A percentile compares a stretch with the other conserved stretches of the same genome.
These are phyloP conservation scores for Myotis lucifugus DNA, from an alignment of 2,113 vertebrate species.

Conservation along the genomic window DNA sequence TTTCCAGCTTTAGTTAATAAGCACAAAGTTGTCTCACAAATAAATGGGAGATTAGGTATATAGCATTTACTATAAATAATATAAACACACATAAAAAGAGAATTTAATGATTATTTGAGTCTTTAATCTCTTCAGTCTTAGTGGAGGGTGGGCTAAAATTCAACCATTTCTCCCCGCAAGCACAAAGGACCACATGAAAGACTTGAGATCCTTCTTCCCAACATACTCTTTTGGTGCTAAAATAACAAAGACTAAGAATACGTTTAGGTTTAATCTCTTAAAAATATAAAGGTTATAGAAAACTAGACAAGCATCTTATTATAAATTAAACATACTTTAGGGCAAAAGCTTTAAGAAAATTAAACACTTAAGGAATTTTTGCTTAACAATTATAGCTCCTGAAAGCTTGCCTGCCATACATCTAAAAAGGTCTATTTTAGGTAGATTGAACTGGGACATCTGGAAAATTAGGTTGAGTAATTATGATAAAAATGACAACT, in stretches of 20 bases:
- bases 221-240: slow-evolving; percentile 36
- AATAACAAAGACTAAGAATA: slow-evolving; percentile 56
- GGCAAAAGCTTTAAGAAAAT: slow-evolving; percentile 46
- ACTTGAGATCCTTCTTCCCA: not conserved
- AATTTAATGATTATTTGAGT: slow-evolving; percentile 44
- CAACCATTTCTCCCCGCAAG: slow-evolving; percentile 49
- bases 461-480: not conserved
- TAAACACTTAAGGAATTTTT: slow-evolving; percentile 9
- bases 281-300: slow-evolving; percentile 54
- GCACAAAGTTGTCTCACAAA: slow-evolving; percentile 42
- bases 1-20: slow-evolving; percentile 35
- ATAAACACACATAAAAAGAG: slow-evolving; percentile 39
- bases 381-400: not conserved
- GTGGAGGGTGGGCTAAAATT: slow-evolving; percentile 40
- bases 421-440: not conserved
- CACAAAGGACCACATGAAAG: slow-evolving; percentile 54
- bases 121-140: slow-evolving; percentile 60
- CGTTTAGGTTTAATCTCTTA: slow-evolving; percentile 34
- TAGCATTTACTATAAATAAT: slow-evolving; percentile 32
- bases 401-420: not conserved
- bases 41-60: slow-evolving; percentile 51
- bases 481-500: not conserved
- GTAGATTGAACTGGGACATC: not conserved
- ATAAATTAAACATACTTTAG: slow-evolving; percentile 50
- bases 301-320: slow-evolving; percentile 52